These are phyloP conservation scores for Ametastegia equiseti DNA, from an alignment of 2,888 invertebrate genomes.

Conservation along the genomic window DNA sequence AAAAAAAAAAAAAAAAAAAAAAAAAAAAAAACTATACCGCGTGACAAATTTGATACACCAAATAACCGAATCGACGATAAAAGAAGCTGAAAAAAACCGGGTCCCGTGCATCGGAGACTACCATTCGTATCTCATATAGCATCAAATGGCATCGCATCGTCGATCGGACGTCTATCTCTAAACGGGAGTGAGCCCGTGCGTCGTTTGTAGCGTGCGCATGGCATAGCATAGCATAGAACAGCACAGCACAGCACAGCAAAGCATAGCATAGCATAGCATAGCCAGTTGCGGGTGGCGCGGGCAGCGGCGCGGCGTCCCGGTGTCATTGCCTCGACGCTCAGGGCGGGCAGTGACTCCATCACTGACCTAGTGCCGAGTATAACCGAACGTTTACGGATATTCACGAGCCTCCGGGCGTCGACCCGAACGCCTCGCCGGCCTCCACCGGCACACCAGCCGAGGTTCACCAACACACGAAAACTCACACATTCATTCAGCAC, in stretches of 20 bases:
- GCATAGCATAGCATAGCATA: not conserved
- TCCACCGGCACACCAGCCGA: slow-evolving; percentile 60
- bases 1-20: not conserved
- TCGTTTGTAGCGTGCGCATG: not conserved
- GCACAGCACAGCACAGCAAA: not conserved
- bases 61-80: slow-evolving; percentile 20
- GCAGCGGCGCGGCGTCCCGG: slow-evolving; percentile 67
- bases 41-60: not conserved
- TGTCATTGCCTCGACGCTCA: slow-evolving; percentile 76
- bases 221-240: too few species aligned
- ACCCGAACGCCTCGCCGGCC: slow-evolving; percentile 67
- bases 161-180: not conserved
- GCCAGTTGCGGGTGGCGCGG: slow-evolving; percentile 51
- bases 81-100: not conserved
- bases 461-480: slow-evolving; percentile 45
- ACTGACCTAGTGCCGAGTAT: slow-evolving; percentile 75
- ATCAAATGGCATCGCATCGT: not conserved
- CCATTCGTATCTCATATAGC: not conserved
- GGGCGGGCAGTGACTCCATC: slow-evolving; percentile 76
- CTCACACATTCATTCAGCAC: slow-evolving; percentile 33
- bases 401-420: slow-evolving; percentile 68
- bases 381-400: slow-evolving; percentile 64
- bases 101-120: not conserved
- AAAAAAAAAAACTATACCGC: not conserved
- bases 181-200: not conserved